Evolutionary conservation across 2,888 invertebrate species (phyloP), one percentile per base, ranked within the genome.

Genomic region (Cryptophagus acutangulus): DNA sequence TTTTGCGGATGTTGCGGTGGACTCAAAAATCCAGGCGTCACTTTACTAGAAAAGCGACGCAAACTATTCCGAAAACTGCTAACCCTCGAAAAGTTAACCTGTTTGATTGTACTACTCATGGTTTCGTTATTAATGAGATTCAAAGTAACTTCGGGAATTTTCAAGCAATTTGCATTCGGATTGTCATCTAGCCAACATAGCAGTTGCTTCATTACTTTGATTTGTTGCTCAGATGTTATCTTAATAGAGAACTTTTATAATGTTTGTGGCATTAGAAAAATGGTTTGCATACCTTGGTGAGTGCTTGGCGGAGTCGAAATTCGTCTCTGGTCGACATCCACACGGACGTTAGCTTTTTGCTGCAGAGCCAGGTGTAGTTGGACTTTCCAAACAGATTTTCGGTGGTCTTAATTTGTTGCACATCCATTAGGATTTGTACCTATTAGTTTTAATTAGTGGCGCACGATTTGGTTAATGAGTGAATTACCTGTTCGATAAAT

Each of bases 241-340:
- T 65, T 35, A 24, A 55, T 84, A 10, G 82, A 58, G 33, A 41
- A 40, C 37, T 17, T 31, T 24, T 15, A 30, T 17, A 33, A 17
- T 15, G 3, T n/a, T n/a, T n/a, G n/a, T n/a, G n/a, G n/a, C n/a
- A n/a, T n/a, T n/a, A n/a, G 18, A 44, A 33, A 14, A 18, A 17
- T 33, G n/a, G 2, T 34, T 26, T 26, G 30, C 6, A 39, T 55
- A 66, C 65, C 50, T 60, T 62, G 10, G 36, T 51, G 17, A 64
- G 43, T 24, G 53, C 57, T 38, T 58, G 58, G 10, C 61, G 48
- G 16, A 66, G 57, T 50, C 55, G 51, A 38, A 55, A 57, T 42
- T 66, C 65, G 38, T 66, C 61, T 28, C 51, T 60, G 4, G 56
- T 53, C 1, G 60, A 58, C 49, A 66, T 55, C 53, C 57, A 60